Conservation (phyloP, 2,113 vertebrate genomes). For the Malurus cyaneus region DNA sequence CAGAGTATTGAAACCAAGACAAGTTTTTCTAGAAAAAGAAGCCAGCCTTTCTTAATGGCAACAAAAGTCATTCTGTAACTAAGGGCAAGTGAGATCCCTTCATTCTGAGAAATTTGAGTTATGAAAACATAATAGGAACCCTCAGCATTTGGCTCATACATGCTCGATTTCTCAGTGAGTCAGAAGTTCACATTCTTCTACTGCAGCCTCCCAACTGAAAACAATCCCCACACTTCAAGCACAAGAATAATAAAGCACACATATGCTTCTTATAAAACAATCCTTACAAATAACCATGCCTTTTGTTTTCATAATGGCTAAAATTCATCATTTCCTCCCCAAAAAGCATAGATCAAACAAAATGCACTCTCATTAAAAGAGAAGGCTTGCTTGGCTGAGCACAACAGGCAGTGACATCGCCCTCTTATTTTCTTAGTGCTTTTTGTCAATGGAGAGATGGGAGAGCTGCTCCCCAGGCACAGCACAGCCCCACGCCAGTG, state of each 20-base stretch:
- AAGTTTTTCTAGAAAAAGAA: constrained; percentile 8
- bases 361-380: constrained; percentile 9
- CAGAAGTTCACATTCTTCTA: constrained; percentile 61
- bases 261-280: constrained; percentile 61
- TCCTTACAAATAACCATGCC: constrained; percentile 34
- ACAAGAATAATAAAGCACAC: constrained; percentile 55
- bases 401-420: neutral
- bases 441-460: neutral
- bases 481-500: neutral
- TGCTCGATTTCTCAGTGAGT: constrained; percentile 26
- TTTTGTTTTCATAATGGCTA: constrained; percentile 56
- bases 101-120: constrained; percentile 39
- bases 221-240: constrained; percentile 52
- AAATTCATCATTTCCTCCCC: constrained; percentile 38
- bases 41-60: constrained; percentile 10
- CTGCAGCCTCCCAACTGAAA: constrained; percentile 43
- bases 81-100: constrained; percentile 8
- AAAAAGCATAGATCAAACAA: constrained; percentile 42
- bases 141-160: constrained; percentile 10
- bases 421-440: neutral
- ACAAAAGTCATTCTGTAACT: neutral
- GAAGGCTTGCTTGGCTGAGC: neutral
- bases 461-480: neutral
- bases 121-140: constrained; percentile 48
- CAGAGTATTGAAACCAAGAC: neutral